Evolutionary conservation across 2,797 vertebrate genomes (phyloP).

Genomic region (Emydoidea blandingii): DNA sequence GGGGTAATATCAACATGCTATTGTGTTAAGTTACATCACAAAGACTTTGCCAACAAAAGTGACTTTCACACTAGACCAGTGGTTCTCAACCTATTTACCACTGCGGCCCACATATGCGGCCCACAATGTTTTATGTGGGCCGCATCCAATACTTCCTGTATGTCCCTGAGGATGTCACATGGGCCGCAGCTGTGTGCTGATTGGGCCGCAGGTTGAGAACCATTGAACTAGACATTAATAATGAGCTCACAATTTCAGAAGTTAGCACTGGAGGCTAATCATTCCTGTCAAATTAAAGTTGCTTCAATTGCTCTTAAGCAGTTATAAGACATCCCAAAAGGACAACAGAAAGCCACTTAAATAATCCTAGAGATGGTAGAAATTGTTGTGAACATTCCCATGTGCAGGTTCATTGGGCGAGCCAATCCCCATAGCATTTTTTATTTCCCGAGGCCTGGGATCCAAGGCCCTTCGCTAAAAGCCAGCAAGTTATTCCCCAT

Average conservation of each 20-base stretch:
- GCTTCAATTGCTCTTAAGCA: background rate
- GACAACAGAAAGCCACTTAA: background rate
- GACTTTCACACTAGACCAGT: fast-evolving
- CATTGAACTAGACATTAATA: no score
- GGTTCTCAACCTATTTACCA: no score
- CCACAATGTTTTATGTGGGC: no score
- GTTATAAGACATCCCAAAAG: background rate
- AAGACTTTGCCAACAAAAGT: background rate
- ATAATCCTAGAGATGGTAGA: background rate
- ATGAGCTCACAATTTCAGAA: background rate
- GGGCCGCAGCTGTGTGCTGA: no score
- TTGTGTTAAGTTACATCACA: background rate
- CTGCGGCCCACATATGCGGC: no score
- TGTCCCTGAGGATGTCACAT: no score
- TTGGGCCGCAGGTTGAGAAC: no score
- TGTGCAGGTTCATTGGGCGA: background rate
- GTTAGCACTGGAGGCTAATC: background rate
- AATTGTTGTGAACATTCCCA: background rate
- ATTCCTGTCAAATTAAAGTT: background rate
- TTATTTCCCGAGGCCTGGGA: background rate
- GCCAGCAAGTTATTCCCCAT: background rate
- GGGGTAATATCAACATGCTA: background rate
- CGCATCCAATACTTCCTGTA: no score
- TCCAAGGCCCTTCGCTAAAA: background rate
- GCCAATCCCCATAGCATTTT: background rate